These are phyloP conservation scores for Odocoileus virginianus DNA, from an alignment of 2,113 vertebrate genomes.

Conservation along the genomic window DNA sequence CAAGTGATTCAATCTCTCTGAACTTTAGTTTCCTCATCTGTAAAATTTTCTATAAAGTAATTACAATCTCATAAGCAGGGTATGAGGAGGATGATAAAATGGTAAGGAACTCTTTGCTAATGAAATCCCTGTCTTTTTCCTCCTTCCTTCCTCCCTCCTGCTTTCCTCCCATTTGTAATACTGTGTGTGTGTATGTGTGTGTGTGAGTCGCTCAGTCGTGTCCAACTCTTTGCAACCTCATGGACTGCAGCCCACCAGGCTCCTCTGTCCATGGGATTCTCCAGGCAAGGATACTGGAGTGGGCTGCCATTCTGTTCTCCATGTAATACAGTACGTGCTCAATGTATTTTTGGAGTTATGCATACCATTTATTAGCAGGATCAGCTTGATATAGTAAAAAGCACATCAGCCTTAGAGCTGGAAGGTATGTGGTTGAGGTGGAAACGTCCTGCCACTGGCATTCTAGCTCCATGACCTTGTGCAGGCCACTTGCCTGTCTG, in stretches of 20 bases:
- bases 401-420: background rate
- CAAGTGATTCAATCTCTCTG: background rate
- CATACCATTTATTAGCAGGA: background rate
- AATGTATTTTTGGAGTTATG: background rate
- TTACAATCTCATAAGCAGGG: background rate
- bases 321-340: accelerated
- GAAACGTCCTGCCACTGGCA: background rate
- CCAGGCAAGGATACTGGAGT: background rate
- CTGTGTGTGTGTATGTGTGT: background rate
- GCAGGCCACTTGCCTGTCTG: background rate
- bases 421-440: background rate
- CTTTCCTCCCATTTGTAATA: background rate
- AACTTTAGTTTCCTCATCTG: background rate
- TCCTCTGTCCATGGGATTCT: background rate
- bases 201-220: accelerated
- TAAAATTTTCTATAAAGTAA: background rate
- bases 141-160: background rate
- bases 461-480: background rate
- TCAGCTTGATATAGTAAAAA: background rate
- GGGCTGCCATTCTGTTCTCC: background rate
- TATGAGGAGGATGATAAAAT: background rate
- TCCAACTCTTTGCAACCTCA: background rate
- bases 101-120: background rate
- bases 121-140: too few relatives aligned
- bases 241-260: background rate